Base-by-base conservation (phyloP, 2,888 invertebrate species). In the Vesta saturnalis region DNA sequence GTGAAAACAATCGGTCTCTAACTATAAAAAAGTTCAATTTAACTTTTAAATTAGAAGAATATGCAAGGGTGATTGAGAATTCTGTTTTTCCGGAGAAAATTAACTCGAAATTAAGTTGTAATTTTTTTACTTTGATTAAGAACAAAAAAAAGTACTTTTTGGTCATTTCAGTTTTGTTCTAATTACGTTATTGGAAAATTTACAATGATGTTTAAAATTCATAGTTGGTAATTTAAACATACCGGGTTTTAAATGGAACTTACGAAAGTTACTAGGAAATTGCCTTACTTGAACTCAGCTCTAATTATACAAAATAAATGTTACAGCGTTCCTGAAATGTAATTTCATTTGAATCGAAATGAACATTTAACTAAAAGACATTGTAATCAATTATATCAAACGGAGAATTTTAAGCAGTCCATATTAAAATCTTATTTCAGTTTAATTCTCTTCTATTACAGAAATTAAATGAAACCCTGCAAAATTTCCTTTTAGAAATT, bases 321-420 rank as follows among this genome's bases (percentile, higher is more conserved):
- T 47, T 46, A 35, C 18, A 56, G 56, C 46, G 35, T 35, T 63
- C 47, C 22, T 21, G 22, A 30, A 57, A 57, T 16, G 63, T 57
- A 63, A 63, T 63, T 63, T 23, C 18, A 46, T 43, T 54, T 43
- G 23, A 63, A 63, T 57, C 47, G 18, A 55, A 63, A 63, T 56
- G 63, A 47, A 57, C 57, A 46, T 22, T 60, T 23, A 52, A 60
- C 49, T 35, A 49, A 52, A 60, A 22, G 60, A 52, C 55, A 63
- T 57, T 57, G 57, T 57, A 63, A 63, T 63, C 43, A 56, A 57
- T 63, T 63, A 55, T 63, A 23, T 63, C 46, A 63, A 63, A 63
- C 56, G 63, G 56, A 56, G 49, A 57, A 56, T 55, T 56, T 63
- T 39, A 57, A 54, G 47, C 30, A 30, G 10, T 10, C 5, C 10